Base-by-base conservation (phyloP, 2,888 invertebrate species). In the Deilephila porcellus region DNA sequence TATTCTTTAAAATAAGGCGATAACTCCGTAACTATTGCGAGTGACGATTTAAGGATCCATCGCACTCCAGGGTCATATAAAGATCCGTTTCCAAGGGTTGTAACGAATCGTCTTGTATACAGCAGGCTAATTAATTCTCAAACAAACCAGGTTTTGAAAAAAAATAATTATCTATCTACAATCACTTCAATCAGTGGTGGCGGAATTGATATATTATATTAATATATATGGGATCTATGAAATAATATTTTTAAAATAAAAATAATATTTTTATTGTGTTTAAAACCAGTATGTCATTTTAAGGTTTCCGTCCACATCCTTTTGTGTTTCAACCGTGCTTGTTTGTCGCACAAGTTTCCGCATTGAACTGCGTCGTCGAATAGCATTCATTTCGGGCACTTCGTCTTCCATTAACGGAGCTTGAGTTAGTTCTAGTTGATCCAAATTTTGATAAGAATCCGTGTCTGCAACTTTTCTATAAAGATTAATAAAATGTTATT, bases 231-330 rank as follows among this genome's bases (percentile, higher is more conserved):
- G 14, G 25, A 29, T 19, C 25, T 7, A 60, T 25, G 25, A 60
- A 60, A 34, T 62, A 62, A 19, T 29, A 29, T 19, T 19, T 29
- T 29, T 62, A 17, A 62, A 62, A 62, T 29, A 32, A 71, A 60
- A 60, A 60, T 17, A 20, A 32, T 4, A 4, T 53, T 56, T 8
- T 20, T 56, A 70, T 19, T 56, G 7, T 37, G 60, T 11, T 72
- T 62, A 74, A 91, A 98, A 98, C 98, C 98, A 98, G 89, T 98
- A 98, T 0, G 98, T 97, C 95, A 98, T 96, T 88, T 97, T 97
- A 90, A 98, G 97, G 71, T 96, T 96, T 19, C 98, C 98, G 83
- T 97, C 97, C 1, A 96, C 95, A 81, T 97, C 96, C 75, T 97
- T 95, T 77, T 98, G 98, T 0, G 98, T 98, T 82, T 98, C 98